Evolutionary conservation across 1,140 invertebrate species (phyloP), one percentile per base, ranked within the genome.

Genomic region (Helicoverpa armigera): DNA sequence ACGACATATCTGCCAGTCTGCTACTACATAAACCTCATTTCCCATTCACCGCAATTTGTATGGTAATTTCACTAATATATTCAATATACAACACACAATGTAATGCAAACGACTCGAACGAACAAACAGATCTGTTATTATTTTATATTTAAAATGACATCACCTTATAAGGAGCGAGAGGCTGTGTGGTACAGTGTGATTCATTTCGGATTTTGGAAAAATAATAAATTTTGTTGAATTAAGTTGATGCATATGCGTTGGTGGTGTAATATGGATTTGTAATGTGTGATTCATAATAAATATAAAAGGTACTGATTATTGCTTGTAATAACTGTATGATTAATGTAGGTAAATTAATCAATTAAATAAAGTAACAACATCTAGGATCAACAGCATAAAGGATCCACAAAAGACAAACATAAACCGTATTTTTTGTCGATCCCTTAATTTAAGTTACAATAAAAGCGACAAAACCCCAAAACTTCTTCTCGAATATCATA

Each of bases 121-220:
- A 58, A 73, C 43, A 73, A 73, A 73, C 70, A 73, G 23, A 73
- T 73, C 70, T 23, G 61, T 43, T 67, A 54, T 77, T 77, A 43
- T 77, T 43, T 23, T 43, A 43, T 43, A 43, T 9, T 77, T 77
- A 31, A 65, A 77, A 76, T 76, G 70, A 73, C 75, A 77, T 72
- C 50, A 50, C 75, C 60, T 3, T 77, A 77, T 77, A 77, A 67
- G 75, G 75, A 67, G 14, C 61, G 48, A 76, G 58, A 76, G 74
- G 74, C 50, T 60, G 56, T 14, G 35, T n/a, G 16, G 2, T 77
- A 77, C 75, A 77, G 50, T 23, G n/a, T 77, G 75, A 77, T 77
- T 77, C 75, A 77, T 31, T 51, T 61, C 53, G 18, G 18, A 43
- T 56, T 58, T 12, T 2, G 43, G 43, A 50, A 50, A 72, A 50